Base-by-base conservation (phyloP, 2,113 vertebrate genomes). In the Apeltes quadracus region DNA sequence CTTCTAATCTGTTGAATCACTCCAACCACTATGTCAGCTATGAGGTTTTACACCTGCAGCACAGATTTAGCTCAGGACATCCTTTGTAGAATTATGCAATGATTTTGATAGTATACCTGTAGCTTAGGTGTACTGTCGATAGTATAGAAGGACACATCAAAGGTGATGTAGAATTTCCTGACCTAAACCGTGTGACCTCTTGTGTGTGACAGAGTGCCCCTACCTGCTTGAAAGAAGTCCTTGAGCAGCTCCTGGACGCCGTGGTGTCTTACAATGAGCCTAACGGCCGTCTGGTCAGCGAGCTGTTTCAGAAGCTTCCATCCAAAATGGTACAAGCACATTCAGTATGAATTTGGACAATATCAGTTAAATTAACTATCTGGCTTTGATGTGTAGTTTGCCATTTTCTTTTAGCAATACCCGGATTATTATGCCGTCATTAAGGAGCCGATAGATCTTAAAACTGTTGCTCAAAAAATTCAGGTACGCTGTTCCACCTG, bases 381-480 rank as follows among this genome's bases (percentile, higher is more conserved):
- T 44, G 14, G 41, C 27, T 76, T 65, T 84, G 14, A 83, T 58
- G 9, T 57, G 3, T 18, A 34, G 7, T 78, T 53, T 84, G 2
- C 55, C 46, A 20, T 36, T 27, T 81, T 71, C 83, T 88, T 94
- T 67, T 86, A 99, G 98, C 98, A 99, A 96, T 99, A 99, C 91
- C 98, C 98, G 84, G 97, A 99, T 93, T 99, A 99, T 94, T 99
- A 97, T 90, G 96, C 97, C 88, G 95, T 99, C 93, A 99, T 99
- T 88, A 99, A 99, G 89, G 97, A 99, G 65, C 98, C 98, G 36
- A 97, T 99, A 67, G 98, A 99, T 94, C 94, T 99, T 82, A 99
- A 98, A 93, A 95, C 95, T 65, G 94, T 99, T 77, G 95, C 97
- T 62, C 98, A 98, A 80, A 96, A 96, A 90, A 99, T 98, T 93